Evolutionary conservation across 2,888 invertebrate genomes (phyloP), one percentile per base, ranked within the genome.

Genomic region (Spodoptera littoralis): DNA sequence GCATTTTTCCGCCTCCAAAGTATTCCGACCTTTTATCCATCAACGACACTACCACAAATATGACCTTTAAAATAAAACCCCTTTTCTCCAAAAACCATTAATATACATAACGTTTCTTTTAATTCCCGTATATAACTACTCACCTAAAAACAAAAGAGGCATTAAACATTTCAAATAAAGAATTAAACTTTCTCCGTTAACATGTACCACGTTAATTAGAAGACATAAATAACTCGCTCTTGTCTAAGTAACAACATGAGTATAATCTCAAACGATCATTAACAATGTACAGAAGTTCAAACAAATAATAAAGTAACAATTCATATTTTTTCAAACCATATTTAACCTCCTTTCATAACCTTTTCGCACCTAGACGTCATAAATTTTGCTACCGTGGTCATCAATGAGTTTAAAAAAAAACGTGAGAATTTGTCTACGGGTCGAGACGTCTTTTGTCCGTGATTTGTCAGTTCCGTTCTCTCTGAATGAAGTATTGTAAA

Each of bases 351-450:
- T 60, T 70, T 76, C 22, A 64, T 60, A 60, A 81, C 79, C 82
- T 84, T 84, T 88, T 88, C 82, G 82, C 85, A 80, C 83, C 80
- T 82, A 79, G 67, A 71, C 68, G 76, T 84, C 87, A 88, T 88
- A 90, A 89, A 90, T 89, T 86, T 84, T 81, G 86, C 88, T 85
- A 86, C 87, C 74, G 70, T 84, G 86, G 86, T 82, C 87, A 86
- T 86, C 83, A 83, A 80, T 79, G 75, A 63, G 22, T 73, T 76
- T 62, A 83, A 90, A 88, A 82, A 84, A 91, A 88, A 88, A 89
- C 92, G 92, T 92, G 93, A 86, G 93, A 93, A 92, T 80, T 85
- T 81, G 82, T 89, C 88, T 88, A 86, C 86, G 87, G 79, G 59
- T 68, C 46, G 76, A 67, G 75, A 73, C 79, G 76, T 84, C 84